Base-by-base conservation (phyloP, 2,113 vertebrate genomes). In the Axis porcinus region DNA sequence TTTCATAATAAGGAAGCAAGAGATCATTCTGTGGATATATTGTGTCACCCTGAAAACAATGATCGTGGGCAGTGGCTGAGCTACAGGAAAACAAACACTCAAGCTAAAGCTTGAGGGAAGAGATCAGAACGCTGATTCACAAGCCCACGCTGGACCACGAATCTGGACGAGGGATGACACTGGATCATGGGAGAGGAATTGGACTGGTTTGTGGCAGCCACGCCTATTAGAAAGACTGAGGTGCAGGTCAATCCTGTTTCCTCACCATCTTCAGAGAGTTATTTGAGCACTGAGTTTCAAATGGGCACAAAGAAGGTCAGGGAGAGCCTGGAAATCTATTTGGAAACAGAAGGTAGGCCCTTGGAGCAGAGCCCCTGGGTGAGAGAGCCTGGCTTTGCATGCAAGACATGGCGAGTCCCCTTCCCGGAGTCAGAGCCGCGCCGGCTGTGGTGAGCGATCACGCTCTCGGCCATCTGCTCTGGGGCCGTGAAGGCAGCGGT, bases 381-480 rank as follows among this genome's bases (percentile, higher is more conserved):
- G 16, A 89, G 84, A 2, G 50, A 87, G 93, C 52, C 33, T 52
- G 3, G 55, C 55, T 81, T 55, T 57, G 93, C 33, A 74, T 84
- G 92, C 90, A 91, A 70, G 86, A 82, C 95, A 50, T 91, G 6
- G 25, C 91, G 55, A 88, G 6, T 33, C 15, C 82, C 81, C 67
- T 50, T 78, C 52, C 79, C 7, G 50, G 43, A 97, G 92, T 74
- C 94, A 83, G 95, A 79, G 25, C 97, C 6, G 1, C 54, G 9
- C 90, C 43, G 54, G 82, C 86, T 93, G 92, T 52, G 19, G 64
- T 6, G 23, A 55, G 96, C 33, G 91, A 78, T 86, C 47, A 27
- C 0, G 6, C 25, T 88, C 94, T 74, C 40, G 1, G 47, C 91
- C 54, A 92, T 98, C 98, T 97, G 97, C 70, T 98, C 88, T 11